Percentiles rank a stretch among this genome's conserved stretches.
Conservation (phyloP, 2,113 vertebrate species). For the Myiozetetes cayanensis region DNA sequence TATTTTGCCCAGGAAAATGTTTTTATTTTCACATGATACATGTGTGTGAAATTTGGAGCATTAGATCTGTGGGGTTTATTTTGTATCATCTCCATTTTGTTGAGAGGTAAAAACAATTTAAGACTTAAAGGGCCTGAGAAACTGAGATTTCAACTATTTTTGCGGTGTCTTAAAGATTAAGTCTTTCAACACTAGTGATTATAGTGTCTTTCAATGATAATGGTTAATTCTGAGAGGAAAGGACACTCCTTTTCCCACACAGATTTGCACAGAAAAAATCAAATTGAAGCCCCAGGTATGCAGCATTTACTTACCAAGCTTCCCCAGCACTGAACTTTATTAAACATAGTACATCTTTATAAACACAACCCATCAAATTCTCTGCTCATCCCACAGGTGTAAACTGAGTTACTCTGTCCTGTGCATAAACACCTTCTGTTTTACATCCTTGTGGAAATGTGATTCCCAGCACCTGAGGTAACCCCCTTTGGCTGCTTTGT, state of each 20-base stretch:
- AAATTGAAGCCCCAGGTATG: not conserved
- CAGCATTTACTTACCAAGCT: not conserved
- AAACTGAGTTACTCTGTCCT: not conserved
- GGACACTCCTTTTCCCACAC: not conserved
- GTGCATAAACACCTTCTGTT: not conserved
- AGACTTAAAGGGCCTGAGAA: not conserved
- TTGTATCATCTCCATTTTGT: conserved; percentile 20
- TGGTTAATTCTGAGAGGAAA: not conserved
- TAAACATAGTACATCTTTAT: not conserved
- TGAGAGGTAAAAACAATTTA: conserved; percentile 18
- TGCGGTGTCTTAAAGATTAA: not conserved
- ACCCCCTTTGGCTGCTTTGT: not conserved
- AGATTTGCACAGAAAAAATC: not conserved
- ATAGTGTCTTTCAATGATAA: not conserved
- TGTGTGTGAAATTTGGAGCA: not conserved
- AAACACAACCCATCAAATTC: not conserved
- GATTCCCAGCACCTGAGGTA: not conserved
- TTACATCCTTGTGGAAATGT: not conserved
- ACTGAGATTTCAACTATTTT: not conserved
- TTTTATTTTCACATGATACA: conserved; percentile 7
- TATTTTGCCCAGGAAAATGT: not conserved
- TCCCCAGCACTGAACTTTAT: not conserved
- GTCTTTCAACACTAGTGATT: not conserved
- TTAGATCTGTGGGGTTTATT: conserved; percentile 30
- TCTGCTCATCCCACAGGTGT: not conserved